A percentile compares a stretch with the other conserved stretches of the same genome.
These are phyloP conservation scores for Netelia virgata DNA, from an alignment of 2,888 invertebrate genomes.

Conservation along the genomic window DNA sequence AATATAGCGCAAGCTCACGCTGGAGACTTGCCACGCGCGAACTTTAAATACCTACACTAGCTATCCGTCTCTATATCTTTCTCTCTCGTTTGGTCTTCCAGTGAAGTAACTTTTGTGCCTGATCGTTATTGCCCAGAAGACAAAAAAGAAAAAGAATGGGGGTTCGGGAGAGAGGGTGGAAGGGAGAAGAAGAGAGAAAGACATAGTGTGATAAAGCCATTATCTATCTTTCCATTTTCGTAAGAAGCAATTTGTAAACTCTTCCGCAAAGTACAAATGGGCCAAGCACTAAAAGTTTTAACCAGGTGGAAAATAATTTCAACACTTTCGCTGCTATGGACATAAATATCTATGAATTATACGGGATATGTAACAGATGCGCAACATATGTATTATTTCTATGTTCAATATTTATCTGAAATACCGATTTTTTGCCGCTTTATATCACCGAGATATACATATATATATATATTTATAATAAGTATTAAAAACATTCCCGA, in stretches of 20 bases:
- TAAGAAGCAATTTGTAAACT: conserved; percentile 31
- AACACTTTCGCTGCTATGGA: neutral
- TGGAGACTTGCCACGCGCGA: conserved; percentile 47
- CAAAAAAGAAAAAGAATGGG: conserved; percentile 16
- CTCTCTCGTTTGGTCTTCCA: conserved; percentile 18
- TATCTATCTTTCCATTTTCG: conserved; percentile 38
- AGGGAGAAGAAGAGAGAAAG: conserved; percentile 21
- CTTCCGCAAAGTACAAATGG: conserved; percentile 12
- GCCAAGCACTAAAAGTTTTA: conserved; percentile 2
- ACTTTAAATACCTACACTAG: conserved; percentile 60
- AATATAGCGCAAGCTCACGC: conserved; percentile 24
- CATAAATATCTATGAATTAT: no score
- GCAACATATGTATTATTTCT: neutral
- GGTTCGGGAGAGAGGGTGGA: neutral
- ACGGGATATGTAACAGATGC: neutral
- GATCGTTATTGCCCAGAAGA: conserved; percentile 54
- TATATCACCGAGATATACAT: neutral
- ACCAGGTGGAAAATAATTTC: conserved; percentile 27
- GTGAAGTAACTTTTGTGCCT: conserved; percentile 57
- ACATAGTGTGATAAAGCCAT: conserved; percentile 59
- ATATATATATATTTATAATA: no score
- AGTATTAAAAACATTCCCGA: no score
- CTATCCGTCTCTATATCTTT: conserved; percentile 47
- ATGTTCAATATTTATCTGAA: neutral
- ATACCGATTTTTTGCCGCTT: neutral